A percentile compares a stretch with the other conserved stretches of the same genome.
Evolutionary conservation across 2,113 vertebrate species (phyloP).

Genomic region (Mobula birostris): DNA sequence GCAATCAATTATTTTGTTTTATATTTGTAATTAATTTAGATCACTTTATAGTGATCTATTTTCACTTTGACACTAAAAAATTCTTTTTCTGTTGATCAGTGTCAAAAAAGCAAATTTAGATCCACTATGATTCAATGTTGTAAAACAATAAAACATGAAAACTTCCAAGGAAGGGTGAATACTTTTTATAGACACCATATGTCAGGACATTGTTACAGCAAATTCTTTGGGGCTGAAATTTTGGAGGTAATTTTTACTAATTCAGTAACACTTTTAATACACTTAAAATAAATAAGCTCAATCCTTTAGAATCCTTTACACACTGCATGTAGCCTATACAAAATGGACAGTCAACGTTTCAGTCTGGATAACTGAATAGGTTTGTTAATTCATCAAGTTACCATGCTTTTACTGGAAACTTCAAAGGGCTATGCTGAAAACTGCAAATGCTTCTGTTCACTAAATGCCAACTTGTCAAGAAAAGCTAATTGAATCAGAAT

Average conservation of each 20-base stretch:
- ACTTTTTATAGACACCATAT: neutral
- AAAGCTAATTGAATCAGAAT: neutral
- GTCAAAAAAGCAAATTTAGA: too few relatives aligned
- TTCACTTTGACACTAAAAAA: too few relatives aligned
- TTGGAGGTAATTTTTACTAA: neutral
- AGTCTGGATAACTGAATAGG: too few relatives aligned
- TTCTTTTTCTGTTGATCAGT: too few relatives aligned
- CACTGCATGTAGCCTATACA: neutral
- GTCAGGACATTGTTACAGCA: neutral
- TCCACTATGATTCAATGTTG: too few relatives aligned
- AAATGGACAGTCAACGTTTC: too few relatives aligned
- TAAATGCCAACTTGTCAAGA: neutral
- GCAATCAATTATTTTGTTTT: too few relatives aligned
- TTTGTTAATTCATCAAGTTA: too few relatives aligned
- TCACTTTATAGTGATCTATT: too few relatives aligned
- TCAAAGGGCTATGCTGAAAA: neutral
- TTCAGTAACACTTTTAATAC: neutral
- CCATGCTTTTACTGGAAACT: neutral
- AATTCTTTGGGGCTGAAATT: neutral
- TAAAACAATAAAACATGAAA: too few relatives aligned
- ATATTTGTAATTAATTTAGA: too few relatives aligned
- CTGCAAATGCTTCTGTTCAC: neutral
- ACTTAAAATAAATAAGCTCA: neutral
- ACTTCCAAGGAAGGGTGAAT: too few relatives aligned
- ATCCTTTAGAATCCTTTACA: conserved; percentile 19